Evolutionary conservation across 2,113 vertebrate species (phyloP).

Genomic region (Ochotona curzoniae): DNA sequence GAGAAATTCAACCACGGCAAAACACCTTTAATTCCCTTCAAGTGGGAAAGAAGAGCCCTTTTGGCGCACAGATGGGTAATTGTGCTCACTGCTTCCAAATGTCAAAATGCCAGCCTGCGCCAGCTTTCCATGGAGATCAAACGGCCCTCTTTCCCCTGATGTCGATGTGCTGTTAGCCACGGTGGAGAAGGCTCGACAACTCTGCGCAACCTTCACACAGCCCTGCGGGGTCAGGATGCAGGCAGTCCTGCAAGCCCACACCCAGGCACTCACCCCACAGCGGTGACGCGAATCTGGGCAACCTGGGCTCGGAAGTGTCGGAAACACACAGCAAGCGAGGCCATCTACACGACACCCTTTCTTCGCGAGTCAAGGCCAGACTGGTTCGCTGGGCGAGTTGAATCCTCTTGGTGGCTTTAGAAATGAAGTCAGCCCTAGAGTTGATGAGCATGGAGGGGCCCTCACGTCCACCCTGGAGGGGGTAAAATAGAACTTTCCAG

Average conservation of each 20-base stretch:
- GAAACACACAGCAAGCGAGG: no score
- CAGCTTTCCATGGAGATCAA: conserved; percentile 72
- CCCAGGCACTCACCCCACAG: rapidly evolving
- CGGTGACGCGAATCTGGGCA: neutral
- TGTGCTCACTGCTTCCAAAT: conserved; percentile 80
- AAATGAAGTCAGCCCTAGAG: neutral
- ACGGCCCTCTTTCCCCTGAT: conserved; percentile 64
- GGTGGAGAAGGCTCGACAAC: conserved; percentile 24
- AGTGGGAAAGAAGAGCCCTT: conserved; percentile 55
- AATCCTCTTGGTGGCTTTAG: neutral
- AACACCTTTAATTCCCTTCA: conserved; percentile 70
- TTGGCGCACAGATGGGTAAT: conserved; percentile 79
- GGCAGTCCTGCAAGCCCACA: neutral
- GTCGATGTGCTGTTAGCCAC: conserved; percentile 51
- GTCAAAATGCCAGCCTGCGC: conserved; percentile 70
- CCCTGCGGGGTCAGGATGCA: rapidly evolving
- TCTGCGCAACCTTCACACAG: neutral
- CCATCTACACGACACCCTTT: neutral
- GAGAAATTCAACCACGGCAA: conserved; percentile 62
- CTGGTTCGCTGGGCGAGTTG: neutral
- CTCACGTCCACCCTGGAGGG: rapidly evolving
- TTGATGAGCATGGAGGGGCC: no score
- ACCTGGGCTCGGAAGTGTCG: no score
- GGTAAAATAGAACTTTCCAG: neutral
- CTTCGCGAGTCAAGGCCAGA: neutral